A percentile compares a stretch with the other conserved stretches of the same genome.
Conservation (phyloP, 2,797 vertebrate genomes). For the Harpagifer antarcticus region DNA sequence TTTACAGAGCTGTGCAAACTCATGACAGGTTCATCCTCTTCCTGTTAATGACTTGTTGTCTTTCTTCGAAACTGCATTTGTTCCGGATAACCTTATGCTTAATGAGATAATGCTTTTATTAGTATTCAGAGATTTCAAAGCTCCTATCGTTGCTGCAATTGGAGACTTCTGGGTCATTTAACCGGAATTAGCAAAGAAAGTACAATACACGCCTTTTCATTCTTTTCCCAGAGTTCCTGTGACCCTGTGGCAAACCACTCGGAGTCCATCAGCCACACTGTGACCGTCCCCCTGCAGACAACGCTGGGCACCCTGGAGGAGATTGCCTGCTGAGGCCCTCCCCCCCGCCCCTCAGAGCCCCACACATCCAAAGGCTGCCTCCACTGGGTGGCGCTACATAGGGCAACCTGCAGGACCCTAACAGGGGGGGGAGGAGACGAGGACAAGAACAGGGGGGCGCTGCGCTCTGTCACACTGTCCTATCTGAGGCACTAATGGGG, state of each 20-base stretch:
- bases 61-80: no score
- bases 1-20: no score
- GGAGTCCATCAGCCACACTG: constrained; percentile 97
- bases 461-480: constrained; percentile 59
- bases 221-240: constrained; percentile 89
- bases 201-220: not conserved
- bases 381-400: constrained; percentile 41
- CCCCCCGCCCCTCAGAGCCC: constrained; percentile 69
- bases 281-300: constrained; percentile 95
- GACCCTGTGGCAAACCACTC: constrained; percentile 96
- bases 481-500: constrained; percentile 68
- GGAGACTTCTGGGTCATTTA: no score
- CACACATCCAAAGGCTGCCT: constrained; percentile 64
- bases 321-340: constrained; percentile 94
- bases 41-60: no score
- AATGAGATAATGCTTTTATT: no score
- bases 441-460: constrained; percentile 49
- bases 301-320: constrained; percentile 96
- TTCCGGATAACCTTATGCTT: no score
- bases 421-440: constrained; percentile 51
- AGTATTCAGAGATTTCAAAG: no score
- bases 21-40: no score
- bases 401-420: constrained; percentile 45
- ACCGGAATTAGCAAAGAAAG: not conserved
- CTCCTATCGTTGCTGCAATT: no score